Percentiles rank a stretch among this genome's conserved stretches.
Evolutionary conservation across 2,888 invertebrate species (phyloP).

Genomic region (Ophion ventricosus): DNA sequence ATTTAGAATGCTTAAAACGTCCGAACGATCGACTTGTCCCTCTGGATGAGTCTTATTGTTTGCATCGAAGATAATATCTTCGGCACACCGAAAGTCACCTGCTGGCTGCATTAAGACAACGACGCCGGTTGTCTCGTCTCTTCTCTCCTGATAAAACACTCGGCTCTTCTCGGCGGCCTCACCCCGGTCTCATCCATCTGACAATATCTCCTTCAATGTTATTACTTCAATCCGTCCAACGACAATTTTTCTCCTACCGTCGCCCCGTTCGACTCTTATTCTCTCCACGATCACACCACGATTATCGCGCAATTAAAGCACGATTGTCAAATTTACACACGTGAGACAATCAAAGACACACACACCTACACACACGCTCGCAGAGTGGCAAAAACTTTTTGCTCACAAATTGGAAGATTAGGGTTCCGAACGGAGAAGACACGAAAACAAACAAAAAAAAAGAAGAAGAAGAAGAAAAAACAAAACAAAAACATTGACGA

Average conservation of each 20-base stretch:
- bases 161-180: conserved; percentile 45
- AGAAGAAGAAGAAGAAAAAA: neutral
- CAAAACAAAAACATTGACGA: neutral
- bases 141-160: conserved; percentile 30
- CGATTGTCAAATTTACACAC: too few relatives aligned
- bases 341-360: too few relatives aligned
- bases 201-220: neutral
- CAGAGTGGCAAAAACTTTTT: neutral
- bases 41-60: neutral
- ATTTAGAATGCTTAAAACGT: neutral
- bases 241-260: neutral
- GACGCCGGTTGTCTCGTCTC: conserved; percentile 39
- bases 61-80: too few relatives aligned
- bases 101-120: conserved; percentile 44
- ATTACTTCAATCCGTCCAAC: neutral
- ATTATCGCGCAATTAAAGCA: neutral
- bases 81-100: conserved; percentile 22
- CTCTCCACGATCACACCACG: neutral
- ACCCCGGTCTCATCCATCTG: conserved; percentile 53
- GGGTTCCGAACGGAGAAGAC: neutral
- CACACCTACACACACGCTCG: neutral
- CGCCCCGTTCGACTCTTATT: neutral
- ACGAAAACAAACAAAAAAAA: neutral
- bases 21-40: neutral
- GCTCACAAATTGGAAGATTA: neutral